Evolutionary conservation across 2,888 invertebrate species (phyloP).

Genomic region (Noctua janthe): DNA sequence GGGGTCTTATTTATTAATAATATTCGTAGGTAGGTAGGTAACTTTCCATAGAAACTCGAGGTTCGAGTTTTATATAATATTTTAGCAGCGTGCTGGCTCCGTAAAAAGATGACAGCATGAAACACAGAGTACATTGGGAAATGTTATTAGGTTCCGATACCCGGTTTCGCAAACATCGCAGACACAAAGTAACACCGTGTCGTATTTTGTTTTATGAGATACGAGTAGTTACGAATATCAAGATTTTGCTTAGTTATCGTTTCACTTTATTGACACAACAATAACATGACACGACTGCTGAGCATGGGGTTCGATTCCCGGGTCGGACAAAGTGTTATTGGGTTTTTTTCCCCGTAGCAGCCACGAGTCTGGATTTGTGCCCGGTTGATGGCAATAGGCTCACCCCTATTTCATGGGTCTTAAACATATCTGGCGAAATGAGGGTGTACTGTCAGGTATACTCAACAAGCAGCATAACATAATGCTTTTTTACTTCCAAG

Average conservation of each 20-base stretch:
- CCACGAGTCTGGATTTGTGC: background rate
- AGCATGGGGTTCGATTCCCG: background rate
- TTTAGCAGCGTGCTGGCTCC: too few species aligned
- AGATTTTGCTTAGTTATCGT: background rate
- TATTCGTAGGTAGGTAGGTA: slow-evolving; percentile 12
- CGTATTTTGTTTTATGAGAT: too few species aligned
- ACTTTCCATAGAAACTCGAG: slow-evolving; percentile 32
- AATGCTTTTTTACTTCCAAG: background rate
- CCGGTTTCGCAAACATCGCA: background rate
- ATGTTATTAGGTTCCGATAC: background rate
- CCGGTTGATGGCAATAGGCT: background rate
- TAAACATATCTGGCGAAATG: background rate
- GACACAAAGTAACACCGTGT: background rate
- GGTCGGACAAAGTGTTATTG: background rate
- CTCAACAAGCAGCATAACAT: background rate
- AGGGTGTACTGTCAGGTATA: background rate
- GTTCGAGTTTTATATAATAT: background rate
- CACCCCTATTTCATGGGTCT: background rate
- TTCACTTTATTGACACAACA: background rate
- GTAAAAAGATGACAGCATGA: background rate
- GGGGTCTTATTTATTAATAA: slow-evolving; percentile 12
- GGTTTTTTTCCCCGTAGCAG: background rate
- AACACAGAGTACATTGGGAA: background rate
- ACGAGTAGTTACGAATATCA: background rate
- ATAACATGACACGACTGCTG: background rate